These are phyloP conservation scores for Seladonia tumulorum DNA, from an alignment of 2,888 invertebrate genomes.

Conservation along the genomic window DNA sequence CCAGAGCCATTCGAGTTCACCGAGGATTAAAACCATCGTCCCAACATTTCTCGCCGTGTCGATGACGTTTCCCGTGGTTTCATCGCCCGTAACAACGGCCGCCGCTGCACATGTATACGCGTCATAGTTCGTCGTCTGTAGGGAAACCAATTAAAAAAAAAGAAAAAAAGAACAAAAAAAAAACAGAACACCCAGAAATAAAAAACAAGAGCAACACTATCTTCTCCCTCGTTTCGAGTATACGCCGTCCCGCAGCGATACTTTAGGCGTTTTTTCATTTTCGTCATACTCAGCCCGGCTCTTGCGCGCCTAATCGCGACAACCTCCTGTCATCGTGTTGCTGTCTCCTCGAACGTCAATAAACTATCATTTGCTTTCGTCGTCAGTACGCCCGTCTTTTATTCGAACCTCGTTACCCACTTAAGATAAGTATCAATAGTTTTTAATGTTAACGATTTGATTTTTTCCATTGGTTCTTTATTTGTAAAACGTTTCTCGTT, in stretches of 20 bases:
- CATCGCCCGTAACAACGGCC: conserved; percentile 20
- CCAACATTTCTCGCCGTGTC: neutral
- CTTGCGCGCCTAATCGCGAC: neutral
- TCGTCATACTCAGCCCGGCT: conserved; percentile 16
- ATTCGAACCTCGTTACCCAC: conserved; percentile 6
- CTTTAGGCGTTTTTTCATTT: conserved; percentile 27
- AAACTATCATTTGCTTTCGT: conserved; percentile 48
- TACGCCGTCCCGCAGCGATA: neutral
- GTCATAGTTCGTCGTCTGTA: conserved; percentile 20
- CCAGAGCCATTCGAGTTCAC: conserved; percentile 99
- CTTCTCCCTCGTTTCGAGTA: neutral
- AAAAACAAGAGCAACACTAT: neutral
- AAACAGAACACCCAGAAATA: neutral
- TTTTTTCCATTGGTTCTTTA: neutral
- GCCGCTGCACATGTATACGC: conserved; percentile 28
- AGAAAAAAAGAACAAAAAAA: neutral
- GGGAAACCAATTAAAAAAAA: neutral
- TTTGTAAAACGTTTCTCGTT: neutral
- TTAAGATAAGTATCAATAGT: neutral
- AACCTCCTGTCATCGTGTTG: conserved; percentile 7
- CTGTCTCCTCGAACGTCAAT: conserved; percentile 36
- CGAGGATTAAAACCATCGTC: conserved; percentile 88
- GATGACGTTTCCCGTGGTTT: conserved; percentile 14
- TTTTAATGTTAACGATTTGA: neutral
- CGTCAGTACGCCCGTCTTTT: conserved; percentile 10